A percentile compares a stretch with the other conserved stretches of the same genome.
These are phyloP conservation scores for Thereva nobilitata DNA, from an alignment of 2,888 invertebrate genomes.

Conservation along the genomic window DNA sequence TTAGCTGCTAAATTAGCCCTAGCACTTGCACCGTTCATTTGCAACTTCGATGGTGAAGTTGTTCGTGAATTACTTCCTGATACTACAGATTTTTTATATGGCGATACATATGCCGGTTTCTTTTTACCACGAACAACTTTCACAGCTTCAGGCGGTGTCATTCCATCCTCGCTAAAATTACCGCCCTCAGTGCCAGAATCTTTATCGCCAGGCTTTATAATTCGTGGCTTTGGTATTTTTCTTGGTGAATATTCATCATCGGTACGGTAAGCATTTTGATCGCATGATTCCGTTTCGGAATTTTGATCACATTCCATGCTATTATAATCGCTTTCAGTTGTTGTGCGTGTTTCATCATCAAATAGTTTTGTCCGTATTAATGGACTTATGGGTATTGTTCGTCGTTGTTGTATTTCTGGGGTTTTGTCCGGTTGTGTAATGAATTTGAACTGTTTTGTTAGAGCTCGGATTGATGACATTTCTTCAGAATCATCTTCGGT, in stretches of 20 bases:
- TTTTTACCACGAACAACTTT: conserved; percentile 61
- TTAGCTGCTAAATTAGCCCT: conserved; percentile 54
- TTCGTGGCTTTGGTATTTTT: conserved; percentile 61
- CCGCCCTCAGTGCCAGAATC: conserved; percentile 59
- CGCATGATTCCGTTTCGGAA: conserved; percentile 62
- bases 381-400: conserved; percentile 32
- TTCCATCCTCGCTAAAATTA: conserved; percentile 58
- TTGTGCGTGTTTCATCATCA: conserved; percentile 46
- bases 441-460: conserved; percentile 54
- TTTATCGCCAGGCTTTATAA: conserved; percentile 62
- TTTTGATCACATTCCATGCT: conserved; percentile 65
- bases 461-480: conserved; percentile 51
- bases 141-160: conserved; percentile 47
- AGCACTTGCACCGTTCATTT: conserved; percentile 43
- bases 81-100: conserved; percentile 60
- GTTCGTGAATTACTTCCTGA: conserved; percentile 55
- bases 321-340: conserved; percentile 51
- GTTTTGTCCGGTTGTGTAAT: conserved; percentile 55
- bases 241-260: conserved; percentile 53
- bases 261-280: conserved; percentile 51
- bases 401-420: conserved; percentile 44
- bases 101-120: conserved; percentile 67
- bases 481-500: conserved; percentile 47
- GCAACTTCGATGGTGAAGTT: conserved; percentile 47
- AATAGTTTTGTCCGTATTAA: conserved; percentile 25